A percentile compares a stretch with the other conserved stretches of the same genome.
Evolutionary conservation across 1,140 invertebrate genomes (phyloP).

Genomic region (Pissodes strobi): DNA sequence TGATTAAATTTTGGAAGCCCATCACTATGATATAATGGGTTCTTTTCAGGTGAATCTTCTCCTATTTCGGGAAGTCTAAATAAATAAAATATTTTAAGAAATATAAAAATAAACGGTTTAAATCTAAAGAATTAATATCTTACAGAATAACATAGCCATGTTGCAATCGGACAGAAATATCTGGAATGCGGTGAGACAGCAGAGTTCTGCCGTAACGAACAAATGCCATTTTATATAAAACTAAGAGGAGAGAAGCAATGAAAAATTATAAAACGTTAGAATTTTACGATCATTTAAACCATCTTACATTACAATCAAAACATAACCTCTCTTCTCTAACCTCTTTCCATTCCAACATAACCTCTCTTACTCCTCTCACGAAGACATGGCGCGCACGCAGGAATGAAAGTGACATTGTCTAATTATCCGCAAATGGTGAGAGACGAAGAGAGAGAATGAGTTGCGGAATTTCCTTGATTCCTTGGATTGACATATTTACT

Average conservation of each 20-base stretch:
- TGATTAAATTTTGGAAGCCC: constrained; percentile 79
- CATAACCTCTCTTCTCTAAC: too few species aligned
- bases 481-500: too few species aligned
- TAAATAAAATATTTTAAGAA: constrained; percentile 44
- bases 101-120: background rate
- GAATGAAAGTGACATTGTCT: too few species aligned
- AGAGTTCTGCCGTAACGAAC: background rate
- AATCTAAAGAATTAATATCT: background rate
- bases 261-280: background rate
- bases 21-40: constrained; percentile 72
- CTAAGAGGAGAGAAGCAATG: background rate
- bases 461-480: too few species aligned
- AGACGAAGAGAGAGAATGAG: too few species aligned
- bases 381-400: too few species aligned
- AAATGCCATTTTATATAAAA: constrained; percentile 11
- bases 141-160: constrained; percentile 23
- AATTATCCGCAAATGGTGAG: too few species aligned
- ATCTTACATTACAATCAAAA: too few species aligned
- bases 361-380: too few species aligned
- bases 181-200: background rate
- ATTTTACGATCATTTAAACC: too few species aligned
- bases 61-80: constrained; percentile 89
- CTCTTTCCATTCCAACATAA: too few species aligned
- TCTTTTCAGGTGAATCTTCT: constrained; percentile 74
- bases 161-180: constrained; percentile 3